Evolutionary conservation across 2,113 vertebrate genomes (phyloP).

Genomic region (Paraplagusia blochii): DNA sequence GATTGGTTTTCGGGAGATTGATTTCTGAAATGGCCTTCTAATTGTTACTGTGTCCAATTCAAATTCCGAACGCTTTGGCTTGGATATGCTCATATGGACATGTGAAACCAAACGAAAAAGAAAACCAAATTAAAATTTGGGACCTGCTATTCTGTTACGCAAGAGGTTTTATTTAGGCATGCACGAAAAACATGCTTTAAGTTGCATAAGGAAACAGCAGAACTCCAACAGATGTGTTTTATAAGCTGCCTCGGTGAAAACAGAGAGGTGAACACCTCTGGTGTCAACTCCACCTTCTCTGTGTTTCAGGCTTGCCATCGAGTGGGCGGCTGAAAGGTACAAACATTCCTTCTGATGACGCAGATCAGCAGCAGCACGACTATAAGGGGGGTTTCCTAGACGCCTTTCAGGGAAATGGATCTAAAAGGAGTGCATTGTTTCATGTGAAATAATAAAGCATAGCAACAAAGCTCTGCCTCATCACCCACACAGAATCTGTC

Average conservation of each 20-base stretch:
- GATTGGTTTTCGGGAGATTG: constrained; percentile 32
- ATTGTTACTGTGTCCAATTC: neutral
- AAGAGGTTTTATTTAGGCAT: no score
- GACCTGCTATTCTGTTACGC: no score
- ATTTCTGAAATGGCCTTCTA: constrained; percentile 11
- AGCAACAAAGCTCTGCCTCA: constrained; percentile 33
- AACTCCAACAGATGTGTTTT: no score
- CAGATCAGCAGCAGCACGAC: constrained; percentile 39
- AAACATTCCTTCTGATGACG: constrained; percentile 50
- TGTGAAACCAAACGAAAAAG: neutral
- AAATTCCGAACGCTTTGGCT: neutral
- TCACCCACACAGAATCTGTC: constrained; percentile 48
- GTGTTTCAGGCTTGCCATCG: constrained; percentile 34
- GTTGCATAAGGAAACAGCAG: no score
- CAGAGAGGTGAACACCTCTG: constrained; percentile 39
- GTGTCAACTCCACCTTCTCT: constrained; percentile 14
- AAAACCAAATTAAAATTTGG: neutral
- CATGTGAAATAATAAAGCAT: constrained; percentile 18
- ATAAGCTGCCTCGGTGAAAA: no score
- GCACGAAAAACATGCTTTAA: no score
- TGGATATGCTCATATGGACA: neutral
- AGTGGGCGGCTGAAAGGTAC: constrained; percentile 57
- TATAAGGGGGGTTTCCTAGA: constrained; percentile 54
- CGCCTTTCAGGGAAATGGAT: constrained; percentile 25
- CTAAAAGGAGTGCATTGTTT: constrained; percentile 39